Percentiles rank a stretch among this genome's conserved stretches.
phyloP scores from a whole-genome alignment of 37 sponge, comb jelly and placozoan species.

The Eunapius fragilis region DNA sequence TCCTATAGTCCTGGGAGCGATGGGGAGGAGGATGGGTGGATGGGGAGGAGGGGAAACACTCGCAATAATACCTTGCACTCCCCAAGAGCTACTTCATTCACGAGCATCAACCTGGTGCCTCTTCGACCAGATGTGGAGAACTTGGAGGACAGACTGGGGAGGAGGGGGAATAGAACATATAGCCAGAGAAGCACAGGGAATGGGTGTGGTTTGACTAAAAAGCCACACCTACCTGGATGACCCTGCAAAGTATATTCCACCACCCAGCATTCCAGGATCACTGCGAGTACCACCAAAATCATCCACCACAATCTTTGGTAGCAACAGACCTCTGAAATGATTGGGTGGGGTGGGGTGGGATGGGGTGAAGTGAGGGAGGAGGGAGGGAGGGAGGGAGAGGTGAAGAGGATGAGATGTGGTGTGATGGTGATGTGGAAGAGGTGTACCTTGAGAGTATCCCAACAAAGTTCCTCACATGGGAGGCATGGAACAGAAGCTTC shows the following conservation, averaged over 20 bases:
- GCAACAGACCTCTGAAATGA: constrained; percentile 77
- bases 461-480: constrained; percentile 82
- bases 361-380: background rate
- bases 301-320: constrained; percentile 95
- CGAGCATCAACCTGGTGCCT: constrained; percentile 81
- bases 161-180: constrained; percentile 13
- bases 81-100: constrained; percentile 92
- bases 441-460: constrained; percentile 88
- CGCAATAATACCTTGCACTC: constrained; percentile 50
- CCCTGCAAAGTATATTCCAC: constrained; percentile 95
- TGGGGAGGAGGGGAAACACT: background rate
- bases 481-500: constrained; percentile 86
- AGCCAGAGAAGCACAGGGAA: background rate
- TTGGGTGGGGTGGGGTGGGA: background rate
- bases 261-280: constrained; percentile 94
- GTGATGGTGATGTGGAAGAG: background rate
- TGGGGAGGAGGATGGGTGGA: background rate
- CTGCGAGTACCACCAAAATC: constrained; percentile 88
- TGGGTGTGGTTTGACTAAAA: background rate
- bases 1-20: constrained; percentile 50
- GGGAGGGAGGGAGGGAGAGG: background rate
- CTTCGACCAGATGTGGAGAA: constrained; percentile 73
- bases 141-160: constrained; percentile 64
- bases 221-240: constrained; percentile 72
- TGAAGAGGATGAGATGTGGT: constrained; percentile 19